Evolutionary conservation across 2,797 vertebrate species (phyloP).

Genomic region (Heterohyrax brucei): DNA sequence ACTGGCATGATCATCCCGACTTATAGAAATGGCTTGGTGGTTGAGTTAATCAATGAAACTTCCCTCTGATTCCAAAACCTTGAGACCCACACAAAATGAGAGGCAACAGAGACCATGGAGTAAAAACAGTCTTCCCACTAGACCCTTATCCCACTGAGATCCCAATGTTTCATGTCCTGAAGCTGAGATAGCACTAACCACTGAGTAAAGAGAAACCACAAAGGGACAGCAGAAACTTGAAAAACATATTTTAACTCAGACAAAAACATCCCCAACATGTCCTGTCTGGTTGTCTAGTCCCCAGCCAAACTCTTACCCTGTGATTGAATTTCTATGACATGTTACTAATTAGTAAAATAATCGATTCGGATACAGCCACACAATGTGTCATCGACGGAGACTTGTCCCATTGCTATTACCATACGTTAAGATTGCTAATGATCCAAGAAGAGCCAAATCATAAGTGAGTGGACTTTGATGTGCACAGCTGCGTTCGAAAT

Average conservation of each 20-base stretch:
- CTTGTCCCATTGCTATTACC: neutral
- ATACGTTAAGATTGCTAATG: neutral
- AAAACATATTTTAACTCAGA: conserved; percentile 45
- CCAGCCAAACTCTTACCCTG: neutral
- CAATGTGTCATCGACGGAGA: neutral
- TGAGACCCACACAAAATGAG: neutral
- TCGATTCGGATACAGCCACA: neutral
- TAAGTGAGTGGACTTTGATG: neutral
- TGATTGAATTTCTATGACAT: neutral
- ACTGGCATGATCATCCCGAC: neutral
- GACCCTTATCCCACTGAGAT: neutral
- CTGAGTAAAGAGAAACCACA: conserved; percentile 32
- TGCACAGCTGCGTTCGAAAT: neutral
- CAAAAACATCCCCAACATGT: conserved; percentile 38
- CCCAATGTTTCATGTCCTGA: conserved; percentile 44
- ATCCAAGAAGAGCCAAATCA: neutral
- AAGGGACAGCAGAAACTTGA: conserved; percentile 50
- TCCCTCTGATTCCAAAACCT: neutral
- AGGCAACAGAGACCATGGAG: neutral
- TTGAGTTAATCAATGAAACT: neutral
- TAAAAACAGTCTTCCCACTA: conserved; percentile 43
- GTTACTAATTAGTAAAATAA: conserved; percentile 24
- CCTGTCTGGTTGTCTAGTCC: conserved; percentile 34
- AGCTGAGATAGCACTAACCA: conserved; percentile 54
- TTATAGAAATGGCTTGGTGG: neutral